Evolutionary conservation across 2,797 vertebrate genomes (phyloP), one percentile per base, ranked within the genome.

Genomic region (Cephalopachus bancanus): DNA sequence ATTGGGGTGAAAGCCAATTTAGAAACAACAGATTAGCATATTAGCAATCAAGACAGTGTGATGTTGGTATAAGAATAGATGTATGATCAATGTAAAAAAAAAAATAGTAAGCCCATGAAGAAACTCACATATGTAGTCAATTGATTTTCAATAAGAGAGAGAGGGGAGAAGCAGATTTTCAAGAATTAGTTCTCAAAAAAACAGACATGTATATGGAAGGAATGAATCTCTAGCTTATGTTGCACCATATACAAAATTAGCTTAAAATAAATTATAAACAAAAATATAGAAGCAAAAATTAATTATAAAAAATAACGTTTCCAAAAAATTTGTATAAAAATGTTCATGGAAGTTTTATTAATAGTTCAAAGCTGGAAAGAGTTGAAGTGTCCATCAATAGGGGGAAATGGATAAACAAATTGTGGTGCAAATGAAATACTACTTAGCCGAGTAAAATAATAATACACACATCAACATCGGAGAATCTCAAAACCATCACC

Each of bases 171-270:
- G 26, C 30, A 19, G 1, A 83, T 28, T 95, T 96, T 67, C n/a
- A 49, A 74, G 80, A 90, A 86, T 81, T 60, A 75, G 10, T 69
- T 72, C 20, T 90, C 26, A 4, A 72, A 51, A 87, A 89, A 49
- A 8, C 86, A 79, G 49, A 80, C 92, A 90, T 53, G 0, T 1
- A 7, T 59, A 51, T 87, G 28, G 75, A 53, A 86, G 83, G 28
- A 71, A 72, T 72, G 16, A 89, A 86, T 55, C 12, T 93, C 51
- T 91, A 83, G 51, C 16, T 93, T 95, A 44, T 20, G 80, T 89
- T 44, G 44, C 9, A 79, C 44, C 20, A 57, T n/a, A 69, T 3
- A 51, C 53, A 89, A 90, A 91, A 79, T n/a, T 76, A 93, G 65
- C 37, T 89, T 57, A 65, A 79, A 83, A 62, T 28, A 80, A 3